Evolutionary conservation across 2,113 vertebrate genomes (phyloP).

Genomic region (Gallinago jamesoni): DNA sequence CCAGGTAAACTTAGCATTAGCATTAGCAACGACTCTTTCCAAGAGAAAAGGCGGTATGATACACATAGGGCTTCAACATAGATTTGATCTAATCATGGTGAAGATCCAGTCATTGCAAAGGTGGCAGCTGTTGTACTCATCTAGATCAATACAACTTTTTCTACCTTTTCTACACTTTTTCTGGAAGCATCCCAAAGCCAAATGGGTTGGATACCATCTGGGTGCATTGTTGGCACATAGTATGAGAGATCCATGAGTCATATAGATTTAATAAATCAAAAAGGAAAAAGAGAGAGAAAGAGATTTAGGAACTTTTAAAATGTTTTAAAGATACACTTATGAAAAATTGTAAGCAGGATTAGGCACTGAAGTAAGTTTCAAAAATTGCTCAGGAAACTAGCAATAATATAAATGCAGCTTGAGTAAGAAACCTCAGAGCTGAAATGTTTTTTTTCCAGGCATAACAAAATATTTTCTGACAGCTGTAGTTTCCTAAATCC

Average conservation of each 20-base stretch:
- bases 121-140: background rate
- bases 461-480: background rate
- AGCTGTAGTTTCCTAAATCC: background rate
- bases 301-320: background rate
- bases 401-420: background rate
- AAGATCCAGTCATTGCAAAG: background rate
- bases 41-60: background rate
- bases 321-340: background rate
- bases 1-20: background rate
- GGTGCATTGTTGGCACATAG: background rate
- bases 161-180: background rate
- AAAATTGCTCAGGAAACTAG: background rate
- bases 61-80: background rate
- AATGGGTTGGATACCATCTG: background rate
- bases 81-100: background rate
- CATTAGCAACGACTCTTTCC: background rate
- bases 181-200: background rate
- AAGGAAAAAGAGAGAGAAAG: background rate
- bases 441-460: background rate
- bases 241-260: background rate
- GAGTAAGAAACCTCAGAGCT: background rate
- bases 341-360: background rate
- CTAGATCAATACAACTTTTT: background rate
- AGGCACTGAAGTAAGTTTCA: background rate
- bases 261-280: background rate